phyloP scores from a whole-genome alignment of 2,888 invertebrate species.

The Tryphoninae sp. region DNA sequence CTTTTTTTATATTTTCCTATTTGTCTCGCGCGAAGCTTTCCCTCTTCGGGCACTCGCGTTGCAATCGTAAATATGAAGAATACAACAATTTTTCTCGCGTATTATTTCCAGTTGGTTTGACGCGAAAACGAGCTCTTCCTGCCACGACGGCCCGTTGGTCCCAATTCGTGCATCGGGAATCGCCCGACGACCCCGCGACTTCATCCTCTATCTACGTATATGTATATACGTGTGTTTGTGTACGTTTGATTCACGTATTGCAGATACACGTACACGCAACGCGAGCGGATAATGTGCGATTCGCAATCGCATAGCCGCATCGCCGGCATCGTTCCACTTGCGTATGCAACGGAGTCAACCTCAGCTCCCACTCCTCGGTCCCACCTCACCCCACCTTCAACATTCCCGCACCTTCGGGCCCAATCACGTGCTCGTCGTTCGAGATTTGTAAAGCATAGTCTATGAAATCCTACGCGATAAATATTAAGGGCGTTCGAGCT shows the following conservation, averaged over 20 bases:
- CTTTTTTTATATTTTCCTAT: neutral
- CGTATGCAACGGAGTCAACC: constrained; percentile 54
- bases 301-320: constrained; percentile 58
- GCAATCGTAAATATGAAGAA: constrained; percentile 28
- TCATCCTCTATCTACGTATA: neutral
- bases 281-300: constrained; percentile 45
- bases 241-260: neutral
- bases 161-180: constrained; percentile 71
- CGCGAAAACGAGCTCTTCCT: constrained; percentile 77
- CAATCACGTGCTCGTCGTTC: neutral
- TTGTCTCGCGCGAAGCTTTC: constrained; percentile 68
- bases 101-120: constrained; percentile 77
- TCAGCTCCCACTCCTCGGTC: constrained; percentile 16
- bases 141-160: constrained; percentile 72
- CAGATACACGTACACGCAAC: neutral
- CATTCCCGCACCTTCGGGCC: neutral
- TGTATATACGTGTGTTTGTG: neutral
- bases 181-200: constrained; percentile 26
- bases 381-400: neutral
- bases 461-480: neutral
- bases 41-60: constrained; percentile 71
- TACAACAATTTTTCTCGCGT: constrained; percentile 71
- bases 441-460: neutral
- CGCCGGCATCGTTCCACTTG: constrained; percentile 58
- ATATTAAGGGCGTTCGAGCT: neutral